Percentiles rank a stretch among this genome's conserved stretches.
Evolutionary conservation across 2,113 vertebrate species (phyloP).

Genomic region (Sinocyclocheilus rhinocerous): DNA sequence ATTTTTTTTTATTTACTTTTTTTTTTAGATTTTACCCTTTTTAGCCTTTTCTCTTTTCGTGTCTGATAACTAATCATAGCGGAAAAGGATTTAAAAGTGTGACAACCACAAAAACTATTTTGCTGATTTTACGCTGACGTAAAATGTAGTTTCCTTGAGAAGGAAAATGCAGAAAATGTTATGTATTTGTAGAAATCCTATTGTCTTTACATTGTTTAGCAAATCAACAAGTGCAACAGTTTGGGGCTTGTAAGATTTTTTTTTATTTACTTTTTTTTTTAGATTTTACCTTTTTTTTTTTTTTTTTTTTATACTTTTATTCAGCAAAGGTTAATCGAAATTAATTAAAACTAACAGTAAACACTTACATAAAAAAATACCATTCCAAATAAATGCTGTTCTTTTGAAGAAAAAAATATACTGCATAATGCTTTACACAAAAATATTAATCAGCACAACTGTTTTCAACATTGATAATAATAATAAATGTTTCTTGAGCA

Average conservation of each 20-base stretch:
- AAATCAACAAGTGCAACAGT: neutral
- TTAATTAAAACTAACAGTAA: neutral
- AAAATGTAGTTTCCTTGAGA: neutral
- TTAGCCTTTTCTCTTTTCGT: constrained; percentile 27
- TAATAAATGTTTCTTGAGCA: neutral
- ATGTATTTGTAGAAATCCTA: neutral
- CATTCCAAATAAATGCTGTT: neutral
- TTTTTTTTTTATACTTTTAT: neutral
- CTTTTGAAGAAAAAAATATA: neutral
- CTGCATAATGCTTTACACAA: neutral
- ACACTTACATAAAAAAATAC: too few relatives aligned
- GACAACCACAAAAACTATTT: constrained; percentile 18
- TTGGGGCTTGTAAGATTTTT: too few relatives aligned
- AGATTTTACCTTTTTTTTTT: too few relatives aligned
- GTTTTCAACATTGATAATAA: neutral
- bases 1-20: too few relatives aligned
- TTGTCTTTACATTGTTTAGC: neutral
- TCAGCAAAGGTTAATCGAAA: neutral
- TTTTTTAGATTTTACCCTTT: too few relatives aligned
- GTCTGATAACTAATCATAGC: neutral
- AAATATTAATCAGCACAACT: neutral
- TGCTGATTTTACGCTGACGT: neutral
- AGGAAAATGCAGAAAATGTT: neutral
- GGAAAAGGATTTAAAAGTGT: constrained; percentile 33
- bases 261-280: neutral